Conservation (phyloP, 2,797 vertebrate genomes). For the Gallinago solitaria region DNA sequence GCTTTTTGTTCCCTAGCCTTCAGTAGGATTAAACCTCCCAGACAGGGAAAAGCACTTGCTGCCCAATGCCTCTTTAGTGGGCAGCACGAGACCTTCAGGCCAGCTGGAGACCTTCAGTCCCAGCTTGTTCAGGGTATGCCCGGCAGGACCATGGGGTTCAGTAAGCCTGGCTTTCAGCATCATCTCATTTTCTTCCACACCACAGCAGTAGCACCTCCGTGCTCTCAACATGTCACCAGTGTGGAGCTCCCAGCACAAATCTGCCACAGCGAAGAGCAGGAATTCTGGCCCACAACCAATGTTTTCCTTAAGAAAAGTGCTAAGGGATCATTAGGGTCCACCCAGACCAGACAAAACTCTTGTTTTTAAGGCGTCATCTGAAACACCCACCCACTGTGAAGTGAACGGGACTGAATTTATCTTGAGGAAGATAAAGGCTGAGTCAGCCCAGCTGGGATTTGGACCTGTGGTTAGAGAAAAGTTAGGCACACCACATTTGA, state of each 20-base stretch:
- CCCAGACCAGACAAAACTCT: slow-evolving; percentile 45
- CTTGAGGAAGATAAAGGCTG: slow-evolving; percentile 62
- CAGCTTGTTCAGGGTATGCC: background rate
- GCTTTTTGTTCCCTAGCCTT: background rate
- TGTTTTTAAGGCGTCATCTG: slow-evolving; percentile 24
- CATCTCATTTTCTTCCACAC: background rate
- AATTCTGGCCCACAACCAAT: slow-evolving; percentile 40
- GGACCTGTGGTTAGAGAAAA: slow-evolving; percentile 37
- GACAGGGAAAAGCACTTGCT: background rate
- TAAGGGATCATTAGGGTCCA: slow-evolving; percentile 35
- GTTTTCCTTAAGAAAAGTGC: slow-evolving; percentile 39
- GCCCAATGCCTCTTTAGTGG: background rate
- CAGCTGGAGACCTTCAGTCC: background rate
- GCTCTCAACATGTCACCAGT: background rate
- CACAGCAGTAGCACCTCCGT: background rate
- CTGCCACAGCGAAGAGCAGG: background rate
- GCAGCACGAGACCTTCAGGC: background rate
- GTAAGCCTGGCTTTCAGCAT: background rate
- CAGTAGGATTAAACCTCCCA: background rate
- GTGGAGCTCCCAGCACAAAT: background rate
- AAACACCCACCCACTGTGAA: slow-evolving; percentile 61
- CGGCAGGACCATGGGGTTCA: background rate
- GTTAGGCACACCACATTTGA: slow-evolving; percentile 54
- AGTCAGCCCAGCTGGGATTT: slow-evolving; percentile 55
- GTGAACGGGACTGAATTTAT: slow-evolving; percentile 54